phyloP scores from a whole-genome alignment of 2,888 invertebrate species.

The Drosophila siamana region DNA sequence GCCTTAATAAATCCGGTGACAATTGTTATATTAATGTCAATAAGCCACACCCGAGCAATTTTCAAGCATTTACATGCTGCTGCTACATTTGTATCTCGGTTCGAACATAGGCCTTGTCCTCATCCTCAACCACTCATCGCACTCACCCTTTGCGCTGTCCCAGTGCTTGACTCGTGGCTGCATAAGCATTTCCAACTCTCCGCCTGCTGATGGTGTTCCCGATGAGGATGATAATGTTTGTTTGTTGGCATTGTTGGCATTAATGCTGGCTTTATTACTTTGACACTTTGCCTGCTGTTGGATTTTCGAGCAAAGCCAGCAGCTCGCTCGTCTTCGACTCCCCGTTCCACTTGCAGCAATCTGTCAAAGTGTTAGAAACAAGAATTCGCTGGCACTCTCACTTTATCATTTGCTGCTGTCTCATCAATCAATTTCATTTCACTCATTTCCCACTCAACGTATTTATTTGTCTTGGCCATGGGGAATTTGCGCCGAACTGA shows the following conservation, averaged over 20 bases:
- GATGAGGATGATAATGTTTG: conserved; percentile 37
- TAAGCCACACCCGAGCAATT: conserved; percentile 69
- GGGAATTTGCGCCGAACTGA: conserved; percentile 11
- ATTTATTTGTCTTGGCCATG: conserved; percentile 39
- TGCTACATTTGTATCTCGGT: conserved; percentile 62
- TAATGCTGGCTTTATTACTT: conserved; percentile 56
- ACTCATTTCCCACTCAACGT: conserved; percentile 59
- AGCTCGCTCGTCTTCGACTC: neutral
- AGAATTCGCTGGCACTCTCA: conserved; percentile 34
- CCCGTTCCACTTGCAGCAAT: conserved; percentile 51
- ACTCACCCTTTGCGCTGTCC: conserved; percentile 62
- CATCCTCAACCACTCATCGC: conserved; percentile 2
- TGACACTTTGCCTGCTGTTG: conserved; percentile 71
- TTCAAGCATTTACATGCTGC: conserved; percentile 61
- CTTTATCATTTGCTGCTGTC: conserved; percentile 47
- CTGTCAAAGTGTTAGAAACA: conserved; percentile 74
- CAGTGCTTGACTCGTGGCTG: conserved; percentile 63
- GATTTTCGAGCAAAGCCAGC: conserved; percentile 27
- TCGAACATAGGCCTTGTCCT: conserved; percentile 21
- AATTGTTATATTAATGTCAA: conserved; percentile 83
- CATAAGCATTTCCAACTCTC: conserved; percentile 35
- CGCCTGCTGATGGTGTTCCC: conserved; percentile 1
- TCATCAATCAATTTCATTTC: conserved; percentile 81
- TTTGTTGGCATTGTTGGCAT: conserved; percentile 46
- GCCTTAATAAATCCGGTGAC: conserved; percentile 84